These are phyloP conservation scores for Orthosia incerta DNA, from an alignment of 2,888 invertebrate species.

Conservation along the genomic window DNA sequence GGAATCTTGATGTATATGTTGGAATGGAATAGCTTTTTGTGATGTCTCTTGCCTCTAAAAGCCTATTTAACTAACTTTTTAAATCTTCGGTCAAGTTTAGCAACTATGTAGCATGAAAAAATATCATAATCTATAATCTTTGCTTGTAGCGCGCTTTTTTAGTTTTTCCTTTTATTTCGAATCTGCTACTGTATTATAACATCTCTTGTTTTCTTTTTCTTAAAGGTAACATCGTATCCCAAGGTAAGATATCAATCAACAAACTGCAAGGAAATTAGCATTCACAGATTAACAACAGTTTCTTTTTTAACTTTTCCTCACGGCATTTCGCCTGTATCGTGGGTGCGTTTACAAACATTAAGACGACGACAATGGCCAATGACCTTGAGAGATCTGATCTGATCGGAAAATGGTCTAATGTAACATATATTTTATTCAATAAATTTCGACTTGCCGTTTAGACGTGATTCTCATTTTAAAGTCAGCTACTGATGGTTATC, in stretches of 20 bases:
- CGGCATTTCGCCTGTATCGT: too few species aligned
- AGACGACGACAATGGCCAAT: too few species aligned
- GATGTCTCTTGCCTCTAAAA: not conserved
- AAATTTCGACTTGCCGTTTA: too few species aligned
- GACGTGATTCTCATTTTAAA: too few species aligned
- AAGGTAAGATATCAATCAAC: constrained; percentile 58
- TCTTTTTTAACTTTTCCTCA: too few species aligned
- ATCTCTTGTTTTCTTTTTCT: constrained; percentile 61
- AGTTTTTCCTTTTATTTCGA: constrained; percentile 16
- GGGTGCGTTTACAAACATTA: too few species aligned
- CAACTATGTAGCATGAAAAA: constrained; percentile 21
- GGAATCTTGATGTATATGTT: not conserved
- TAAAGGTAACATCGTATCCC: constrained; percentile 61
- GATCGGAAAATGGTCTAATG: too few species aligned
- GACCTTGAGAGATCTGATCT: too few species aligned
- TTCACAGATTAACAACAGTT: not conserved
- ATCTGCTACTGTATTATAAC: constrained; percentile 56
- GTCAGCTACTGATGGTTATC: too few species aligned
- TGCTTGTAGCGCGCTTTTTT: constrained; percentile 23
- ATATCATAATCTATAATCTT: constrained; percentile 7
- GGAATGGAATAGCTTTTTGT: not conserved
- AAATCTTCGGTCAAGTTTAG: not conserved
- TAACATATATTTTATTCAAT: too few species aligned
- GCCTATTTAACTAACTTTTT: not conserved
- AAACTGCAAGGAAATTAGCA: constrained; percentile 31